Evolutionary conservation across 2,797 vertebrate genomes (phyloP).

Genomic region (Danio tinwini): DNA sequence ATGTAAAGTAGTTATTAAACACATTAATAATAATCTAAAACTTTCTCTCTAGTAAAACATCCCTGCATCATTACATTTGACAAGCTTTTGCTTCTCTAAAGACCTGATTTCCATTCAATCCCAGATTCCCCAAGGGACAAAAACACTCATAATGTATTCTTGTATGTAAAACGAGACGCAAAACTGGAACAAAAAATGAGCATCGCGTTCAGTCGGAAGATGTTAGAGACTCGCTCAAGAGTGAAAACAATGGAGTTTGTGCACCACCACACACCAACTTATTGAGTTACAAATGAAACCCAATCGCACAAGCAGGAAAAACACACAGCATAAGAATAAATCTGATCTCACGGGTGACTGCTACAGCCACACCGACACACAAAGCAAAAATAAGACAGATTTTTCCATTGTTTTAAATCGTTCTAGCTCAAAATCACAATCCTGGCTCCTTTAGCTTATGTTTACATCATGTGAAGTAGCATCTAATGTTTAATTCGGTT

Average conservation of each 20-base stretch:
- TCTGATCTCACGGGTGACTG: slow-evolving; percentile 28
- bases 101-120: slow-evolving; percentile 4
- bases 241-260: neutral
- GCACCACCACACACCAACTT: slow-evolving; percentile 18
- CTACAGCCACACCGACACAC: neutral
- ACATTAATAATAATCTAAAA: too few species aligned
- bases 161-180: slow-evolving; percentile 8
- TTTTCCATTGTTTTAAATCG: neutral
- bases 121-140: neutral
- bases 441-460: too few species aligned
- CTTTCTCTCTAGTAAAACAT: neutral
- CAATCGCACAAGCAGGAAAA: slow-evolving; percentile 7
- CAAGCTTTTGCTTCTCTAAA: neutral
- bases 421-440: neutral
- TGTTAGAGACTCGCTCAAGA: neutral
- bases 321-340: slow-evolving; percentile 4
- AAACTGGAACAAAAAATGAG: slow-evolving; percentile 9
- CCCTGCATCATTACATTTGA: neutral
- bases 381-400: neutral
- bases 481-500: too few species aligned
- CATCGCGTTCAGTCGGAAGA: neutral
- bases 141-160: slow-evolving; percentile 19
- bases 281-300: slow-evolving; percentile 26
- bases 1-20: too few species aligned
- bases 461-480: too few species aligned